Evolutionary conservation across 2,888 invertebrate genomes (phyloP).

Genomic region (Pandemis heparana): DNA sequence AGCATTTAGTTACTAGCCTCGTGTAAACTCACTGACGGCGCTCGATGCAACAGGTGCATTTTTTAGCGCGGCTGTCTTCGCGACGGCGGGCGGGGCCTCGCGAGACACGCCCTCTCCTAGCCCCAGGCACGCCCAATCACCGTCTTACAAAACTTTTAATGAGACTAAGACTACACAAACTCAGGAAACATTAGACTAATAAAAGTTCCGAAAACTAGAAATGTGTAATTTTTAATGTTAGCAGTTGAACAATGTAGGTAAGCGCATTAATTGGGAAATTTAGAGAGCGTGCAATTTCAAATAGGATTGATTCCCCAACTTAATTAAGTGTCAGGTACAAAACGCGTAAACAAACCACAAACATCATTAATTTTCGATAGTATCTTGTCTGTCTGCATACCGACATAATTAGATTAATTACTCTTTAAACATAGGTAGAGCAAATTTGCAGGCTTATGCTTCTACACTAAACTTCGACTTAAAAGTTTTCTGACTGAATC

Average conservation of each 20-base stretch:
- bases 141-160: conserved; percentile 38
- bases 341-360: conserved; percentile 56
- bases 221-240: neutral
- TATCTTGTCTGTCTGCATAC: neutral
- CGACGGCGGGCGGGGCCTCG: conserved; percentile 68
- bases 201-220: neutral
- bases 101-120: conserved; percentile 69
- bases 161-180: conserved; percentile 4
- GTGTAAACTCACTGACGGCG: conserved; percentile 22
- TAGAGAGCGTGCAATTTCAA: conserved; percentile 52
- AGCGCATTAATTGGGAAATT: conserved; percentile 1
- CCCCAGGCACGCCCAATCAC: conserved; percentile 67
- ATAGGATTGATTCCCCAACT: conserved; percentile 50
- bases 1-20: neutral
- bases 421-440: neutral
- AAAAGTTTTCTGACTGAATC: neutral
- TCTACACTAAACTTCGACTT: no score
- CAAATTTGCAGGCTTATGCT: neutral
- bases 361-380: conserved; percentile 54
- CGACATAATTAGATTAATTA: neutral
- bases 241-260: neutral
- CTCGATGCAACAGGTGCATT: conserved; percentile 55
- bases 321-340: conserved; percentile 30
- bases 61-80: conserved; percentile 74
- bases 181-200: neutral